Evolutionary conservation across 2,888 invertebrate genomes (phyloP).

Genomic region (Fragum fragum): DNA sequence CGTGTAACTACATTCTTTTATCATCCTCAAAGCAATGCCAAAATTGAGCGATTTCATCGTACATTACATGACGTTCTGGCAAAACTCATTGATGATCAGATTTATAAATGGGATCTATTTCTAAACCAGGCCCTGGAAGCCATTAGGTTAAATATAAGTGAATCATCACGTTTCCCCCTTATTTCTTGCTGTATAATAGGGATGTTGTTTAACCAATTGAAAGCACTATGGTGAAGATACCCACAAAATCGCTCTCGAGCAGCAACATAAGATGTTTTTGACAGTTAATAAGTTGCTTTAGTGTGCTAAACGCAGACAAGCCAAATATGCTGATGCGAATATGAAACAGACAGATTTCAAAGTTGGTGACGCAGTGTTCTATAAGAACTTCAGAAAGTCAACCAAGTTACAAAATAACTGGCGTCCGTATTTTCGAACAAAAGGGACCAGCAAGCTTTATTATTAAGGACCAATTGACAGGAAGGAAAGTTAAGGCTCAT

Average conservation of each 20-base stretch:
- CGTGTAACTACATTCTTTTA: no score
- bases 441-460: no score
- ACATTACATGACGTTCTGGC: no score
- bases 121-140: conserved; percentile 59
- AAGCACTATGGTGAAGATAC: conserved; percentile 28
- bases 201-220: conserved; percentile 59
- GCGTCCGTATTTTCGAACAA: no score
- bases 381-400: conserved; percentile 45
- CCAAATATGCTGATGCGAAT: conserved; percentile 55
- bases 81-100: no score
- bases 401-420: no score
- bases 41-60: no score
- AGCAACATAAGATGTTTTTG: conserved; percentile 53
- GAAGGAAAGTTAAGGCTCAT: conserved; percentile 27
- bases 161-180: conserved; percentile 53
- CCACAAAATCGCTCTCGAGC: conserved; percentile 17
- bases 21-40: no score
- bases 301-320: conserved; percentile 43
- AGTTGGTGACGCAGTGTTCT: no score
- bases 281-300: conserved; percentile 40
- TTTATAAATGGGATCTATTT: no score
- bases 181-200: conserved; percentile 52
- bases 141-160: conserved; percentile 51
- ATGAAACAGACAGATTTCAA: conserved; percentile 52
- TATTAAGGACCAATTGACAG: conserved; percentile 46